phyloP scores from a whole-genome alignment of 1,140 invertebrate species.

The Polypedilum vanderplanki region DNA sequence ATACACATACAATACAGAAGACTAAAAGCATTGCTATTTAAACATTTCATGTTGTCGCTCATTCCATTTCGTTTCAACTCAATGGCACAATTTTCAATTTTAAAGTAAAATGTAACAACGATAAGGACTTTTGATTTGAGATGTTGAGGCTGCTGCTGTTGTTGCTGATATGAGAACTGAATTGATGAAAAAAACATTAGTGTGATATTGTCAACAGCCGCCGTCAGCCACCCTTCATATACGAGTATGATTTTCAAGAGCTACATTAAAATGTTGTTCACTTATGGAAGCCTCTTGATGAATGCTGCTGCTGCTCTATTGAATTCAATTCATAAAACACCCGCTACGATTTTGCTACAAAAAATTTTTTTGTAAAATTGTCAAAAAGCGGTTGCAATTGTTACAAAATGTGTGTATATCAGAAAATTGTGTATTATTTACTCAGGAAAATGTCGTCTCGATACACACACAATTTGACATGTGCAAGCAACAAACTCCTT shows the following conservation, averaged over 20 bases:
- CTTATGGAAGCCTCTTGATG: background rate
- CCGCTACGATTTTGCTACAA: background rate
- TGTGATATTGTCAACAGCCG: background rate
- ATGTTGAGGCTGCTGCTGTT: background rate
- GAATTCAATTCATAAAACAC: conserved; percentile 14
- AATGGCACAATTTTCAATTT: conserved; percentile 8
- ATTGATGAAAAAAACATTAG: background rate
- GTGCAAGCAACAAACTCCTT: conserved; percentile 13
- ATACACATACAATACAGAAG: too few relatives aligned
- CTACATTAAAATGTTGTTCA: background rate
- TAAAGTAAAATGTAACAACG: conserved; percentile 3
- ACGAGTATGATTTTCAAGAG: conserved; percentile 6
- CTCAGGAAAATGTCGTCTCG: too few relatives aligned
- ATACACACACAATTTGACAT: background rate
- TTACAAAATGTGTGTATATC: too few relatives aligned
- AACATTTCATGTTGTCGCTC: background rate
- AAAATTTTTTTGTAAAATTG: too few relatives aligned
- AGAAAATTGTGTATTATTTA: too few relatives aligned
- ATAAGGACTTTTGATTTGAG: conserved; percentile 19
- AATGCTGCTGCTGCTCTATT: background rate
- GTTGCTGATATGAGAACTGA: background rate
- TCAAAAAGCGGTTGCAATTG: too few relatives aligned
- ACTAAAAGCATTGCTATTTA: too few relatives aligned
- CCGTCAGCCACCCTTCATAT: background rate
- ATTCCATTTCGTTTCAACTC: background rate